phyloP scores from a whole-genome alignment of 2,888 invertebrate genomes.

The Rutpela maculata region DNA sequence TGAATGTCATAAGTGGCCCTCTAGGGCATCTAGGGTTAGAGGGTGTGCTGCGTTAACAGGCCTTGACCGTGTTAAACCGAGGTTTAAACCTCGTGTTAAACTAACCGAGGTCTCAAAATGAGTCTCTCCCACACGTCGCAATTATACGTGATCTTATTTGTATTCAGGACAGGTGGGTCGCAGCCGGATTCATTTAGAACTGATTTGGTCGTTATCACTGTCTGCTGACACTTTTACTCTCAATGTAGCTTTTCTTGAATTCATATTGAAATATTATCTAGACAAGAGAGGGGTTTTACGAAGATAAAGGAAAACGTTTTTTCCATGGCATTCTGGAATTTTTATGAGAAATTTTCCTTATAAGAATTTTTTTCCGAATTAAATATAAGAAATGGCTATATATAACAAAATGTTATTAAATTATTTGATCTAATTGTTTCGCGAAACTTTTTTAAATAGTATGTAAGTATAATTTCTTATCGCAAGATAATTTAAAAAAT shows the following conservation, averaged over 20 bases:
- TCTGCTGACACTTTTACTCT: constrained; percentile 28
- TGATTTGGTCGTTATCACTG: constrained; percentile 38
- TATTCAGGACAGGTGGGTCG: constrained; percentile 50
- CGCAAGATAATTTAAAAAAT: too few species aligned
- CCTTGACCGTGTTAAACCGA: constrained; percentile 53
- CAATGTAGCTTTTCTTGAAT: not conserved
- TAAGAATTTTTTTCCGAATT: too few species aligned
- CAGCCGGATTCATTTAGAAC: constrained; percentile 43
- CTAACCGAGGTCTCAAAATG: constrained; percentile 44
- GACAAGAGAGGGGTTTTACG: not conserved
- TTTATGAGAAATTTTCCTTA: too few species aligned
- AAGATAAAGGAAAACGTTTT: too few species aligned
- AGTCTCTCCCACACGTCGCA: constrained; percentile 48
- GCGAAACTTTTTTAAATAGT: too few species aligned
- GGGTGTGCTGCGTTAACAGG: constrained; percentile 48
- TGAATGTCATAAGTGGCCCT: constrained; percentile 35
- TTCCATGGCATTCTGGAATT: too few species aligned
- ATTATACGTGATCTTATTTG: constrained; percentile 49
- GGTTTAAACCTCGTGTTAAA: constrained; percentile 43
- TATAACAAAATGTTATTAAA: too few species aligned
- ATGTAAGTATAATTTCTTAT: too few species aligned
- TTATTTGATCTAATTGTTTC: too few species aligned
- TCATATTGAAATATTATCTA: not conserved
- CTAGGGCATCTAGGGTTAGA: constrained; percentile 23
- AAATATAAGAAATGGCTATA: too few species aligned